Conservation (phyloP, 2,797 vertebrate genomes). For the Harpagifer antarcticus region DNA sequence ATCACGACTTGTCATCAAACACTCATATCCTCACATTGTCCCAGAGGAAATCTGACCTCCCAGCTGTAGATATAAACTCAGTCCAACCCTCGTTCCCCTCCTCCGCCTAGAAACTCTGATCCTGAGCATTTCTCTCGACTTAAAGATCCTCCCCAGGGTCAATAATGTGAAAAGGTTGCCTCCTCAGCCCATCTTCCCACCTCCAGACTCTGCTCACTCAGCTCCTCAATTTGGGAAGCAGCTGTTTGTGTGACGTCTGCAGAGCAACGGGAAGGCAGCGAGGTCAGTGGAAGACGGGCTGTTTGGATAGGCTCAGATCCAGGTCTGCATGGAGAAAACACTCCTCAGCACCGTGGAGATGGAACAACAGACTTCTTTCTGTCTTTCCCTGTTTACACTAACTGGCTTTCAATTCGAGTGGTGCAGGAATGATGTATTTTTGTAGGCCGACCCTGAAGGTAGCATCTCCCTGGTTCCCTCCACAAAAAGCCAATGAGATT, state of each 20-base stretch:
- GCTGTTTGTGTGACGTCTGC: constrained; percentile 68
- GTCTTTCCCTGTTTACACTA: constrained; percentile 35
- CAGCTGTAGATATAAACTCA: constrained; percentile 76
- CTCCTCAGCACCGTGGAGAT: constrained; percentile 38
- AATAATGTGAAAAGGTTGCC: constrained; percentile 23
- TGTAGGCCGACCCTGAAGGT: too few relatives aligned
- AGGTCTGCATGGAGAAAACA: constrained; percentile 45
- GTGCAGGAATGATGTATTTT: too few relatives aligned
- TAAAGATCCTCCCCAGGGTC: constrained; percentile 36
- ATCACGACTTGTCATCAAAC: constrained; percentile 82
- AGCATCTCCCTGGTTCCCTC: too few relatives aligned
- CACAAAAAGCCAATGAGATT: too few relatives aligned
- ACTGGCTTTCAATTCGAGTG: background rate
- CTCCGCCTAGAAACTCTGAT: constrained; percentile 44
- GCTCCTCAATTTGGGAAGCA: constrained; percentile 67
- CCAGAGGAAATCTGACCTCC: constrained; percentile 81
- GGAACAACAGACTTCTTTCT: constrained; percentile 5
- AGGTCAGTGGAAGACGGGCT: constrained; percentile 61
- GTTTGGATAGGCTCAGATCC: constrained; percentile 62
- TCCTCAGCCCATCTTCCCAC: constrained; percentile 8
- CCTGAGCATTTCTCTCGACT: constrained; percentile 19
- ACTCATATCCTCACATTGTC: constrained; percentile 87
- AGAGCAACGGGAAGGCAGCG: constrained; percentile 29
- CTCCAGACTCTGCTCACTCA: constrained; percentile 32
- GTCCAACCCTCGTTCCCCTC: constrained; percentile 50